A percentile compares a stretch with the other conserved stretches of the same genome.
These are phyloP conservation scores for Nylanderia fulva DNA, from an alignment of 1,140 invertebrate species.

Conservation along the genomic window DNA sequence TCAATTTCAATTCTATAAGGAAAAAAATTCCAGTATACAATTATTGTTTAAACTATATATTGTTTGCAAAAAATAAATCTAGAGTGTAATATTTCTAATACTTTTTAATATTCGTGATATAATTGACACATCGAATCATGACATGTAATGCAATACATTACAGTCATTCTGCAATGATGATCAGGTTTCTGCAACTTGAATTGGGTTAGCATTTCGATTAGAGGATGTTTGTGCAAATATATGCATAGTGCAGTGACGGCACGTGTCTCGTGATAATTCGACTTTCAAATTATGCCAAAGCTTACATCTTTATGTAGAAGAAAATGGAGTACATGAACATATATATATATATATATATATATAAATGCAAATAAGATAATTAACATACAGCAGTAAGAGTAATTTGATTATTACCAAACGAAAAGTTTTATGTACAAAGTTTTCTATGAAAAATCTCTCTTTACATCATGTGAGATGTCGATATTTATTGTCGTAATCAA, in stretches of 20 bases:
- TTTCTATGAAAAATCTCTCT: neutral
- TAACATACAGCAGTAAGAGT: neutral
- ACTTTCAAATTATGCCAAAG: neutral
- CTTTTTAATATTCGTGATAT: no score
- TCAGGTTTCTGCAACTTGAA: neutral
- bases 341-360: no score
- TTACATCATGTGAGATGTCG: neutral
- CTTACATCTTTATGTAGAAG: neutral
- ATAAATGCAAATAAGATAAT: neutral
- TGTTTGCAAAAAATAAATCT: neutral
- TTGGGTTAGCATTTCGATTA: neutral
- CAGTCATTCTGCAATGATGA: neutral
- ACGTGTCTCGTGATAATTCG: constrained; percentile 5
- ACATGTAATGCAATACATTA: neutral
- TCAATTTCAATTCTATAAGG: neutral
- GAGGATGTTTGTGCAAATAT: neutral
- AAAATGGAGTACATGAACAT: neutral
- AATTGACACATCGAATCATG: neutral
- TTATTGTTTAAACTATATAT: no score
- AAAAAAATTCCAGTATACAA: neutral
- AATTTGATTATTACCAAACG: neutral
- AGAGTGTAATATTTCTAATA: neutral
- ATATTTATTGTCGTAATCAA: no score
- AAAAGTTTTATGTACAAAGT: neutral
- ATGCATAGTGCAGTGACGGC: neutral